A percentile compares a stretch with the other conserved stretches of the same genome.
Conservation (phyloP, 2,797 vertebrate genomes). For the Pyrocephalus nanus region DNA sequence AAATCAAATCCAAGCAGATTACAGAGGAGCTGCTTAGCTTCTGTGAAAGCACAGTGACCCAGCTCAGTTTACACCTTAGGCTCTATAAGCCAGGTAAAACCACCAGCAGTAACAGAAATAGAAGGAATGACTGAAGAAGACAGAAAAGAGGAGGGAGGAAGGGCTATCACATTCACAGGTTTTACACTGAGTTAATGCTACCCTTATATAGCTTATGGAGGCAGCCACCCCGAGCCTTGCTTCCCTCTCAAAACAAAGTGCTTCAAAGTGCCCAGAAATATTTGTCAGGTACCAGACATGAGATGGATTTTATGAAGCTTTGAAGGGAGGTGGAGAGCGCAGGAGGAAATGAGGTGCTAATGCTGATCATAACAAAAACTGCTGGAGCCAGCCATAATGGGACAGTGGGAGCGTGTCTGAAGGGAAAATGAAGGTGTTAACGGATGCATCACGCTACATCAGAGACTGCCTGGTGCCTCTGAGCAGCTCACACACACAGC, state of each 20-base stretch:
- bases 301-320: slow-evolving; percentile 32
- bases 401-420: not conserved
- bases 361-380: slow-evolving; percentile 7
- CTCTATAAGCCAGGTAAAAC: not conserved
- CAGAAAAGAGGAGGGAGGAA: not conserved
- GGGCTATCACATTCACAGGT: not conserved
- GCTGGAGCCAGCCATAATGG: not conserved
- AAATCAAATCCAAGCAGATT: not conserved
- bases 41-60: not conserved
- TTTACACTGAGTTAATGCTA: not conserved
- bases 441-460: not conserved
- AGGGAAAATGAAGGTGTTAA: slow-evolving; percentile 3
- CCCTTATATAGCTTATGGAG: not conserved
- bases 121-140: not conserved
- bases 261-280: not conserved
- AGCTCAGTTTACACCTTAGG: not conserved
- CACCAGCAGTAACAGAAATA: not conserved
- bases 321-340: not conserved
- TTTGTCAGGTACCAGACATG: not conserved
- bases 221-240: not conserved
- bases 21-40: not conserved
- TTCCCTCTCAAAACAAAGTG: not conserved
- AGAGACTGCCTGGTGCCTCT: not conserved
- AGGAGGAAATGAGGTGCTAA: slow-evolving; percentile 38
- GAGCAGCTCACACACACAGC: not conserved